Evolutionary conservation across 2,888 invertebrate species (phyloP).

Genomic region (Oligia fasciuncula): DNA sequence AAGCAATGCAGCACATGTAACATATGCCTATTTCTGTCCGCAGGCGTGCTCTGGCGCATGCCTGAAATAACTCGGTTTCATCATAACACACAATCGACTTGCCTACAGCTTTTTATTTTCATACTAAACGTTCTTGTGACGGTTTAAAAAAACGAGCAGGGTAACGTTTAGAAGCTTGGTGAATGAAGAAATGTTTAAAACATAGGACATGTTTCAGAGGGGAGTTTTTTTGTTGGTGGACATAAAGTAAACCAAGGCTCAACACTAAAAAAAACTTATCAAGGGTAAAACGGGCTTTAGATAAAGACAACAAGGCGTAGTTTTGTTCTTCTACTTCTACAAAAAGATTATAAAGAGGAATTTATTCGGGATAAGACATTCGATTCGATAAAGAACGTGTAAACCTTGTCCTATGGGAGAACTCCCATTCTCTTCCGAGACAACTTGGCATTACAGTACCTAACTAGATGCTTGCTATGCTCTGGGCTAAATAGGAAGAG

Average conservation of each 20-base stretch:
- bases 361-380: background rate
- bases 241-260: background rate
- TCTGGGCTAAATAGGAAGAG: background rate
- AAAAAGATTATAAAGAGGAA: background rate
- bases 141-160: constrained; percentile 26
- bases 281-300: background rate
- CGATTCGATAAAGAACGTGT: background rate
- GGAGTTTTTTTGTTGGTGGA: background rate
- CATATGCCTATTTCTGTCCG: constrained; percentile 70
- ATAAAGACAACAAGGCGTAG: background rate
- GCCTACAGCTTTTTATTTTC: constrained; percentile 68
- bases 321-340: background rate
- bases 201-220: background rate
- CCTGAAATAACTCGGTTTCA: constrained; percentile 77
- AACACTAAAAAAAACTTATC: background rate
- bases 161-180: constrained; percentile 1
- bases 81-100: constrained; percentile 67
- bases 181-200: constrained; percentile 25
- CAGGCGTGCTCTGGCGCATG: constrained; percentile 66
- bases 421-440: background rate
- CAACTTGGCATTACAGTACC: background rate
- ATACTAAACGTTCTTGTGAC: constrained; percentile 49
- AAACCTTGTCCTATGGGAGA: background rate
- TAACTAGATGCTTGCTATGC: background rate
- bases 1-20: constrained; percentile 55